phyloP scores from a whole-genome alignment of 2,797 vertebrate species.

The Oreochromis grahami region DNA sequence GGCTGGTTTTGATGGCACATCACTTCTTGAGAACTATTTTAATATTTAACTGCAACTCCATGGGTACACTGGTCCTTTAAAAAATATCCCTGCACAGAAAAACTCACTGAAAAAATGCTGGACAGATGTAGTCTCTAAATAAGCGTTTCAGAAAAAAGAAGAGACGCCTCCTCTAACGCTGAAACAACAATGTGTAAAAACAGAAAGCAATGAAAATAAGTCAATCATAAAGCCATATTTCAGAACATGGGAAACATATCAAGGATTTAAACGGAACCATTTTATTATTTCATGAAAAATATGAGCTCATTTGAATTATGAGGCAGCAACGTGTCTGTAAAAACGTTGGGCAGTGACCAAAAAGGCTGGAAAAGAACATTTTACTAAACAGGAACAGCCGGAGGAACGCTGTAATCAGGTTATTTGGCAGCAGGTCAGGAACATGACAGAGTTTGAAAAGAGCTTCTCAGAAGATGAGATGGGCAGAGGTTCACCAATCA shows the following conservation, averaged over 20 bases:
- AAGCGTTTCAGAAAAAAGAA: not conserved
- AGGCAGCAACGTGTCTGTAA: not conserved
- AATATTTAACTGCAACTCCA: not conserved
- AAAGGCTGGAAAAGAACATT: not conserved
- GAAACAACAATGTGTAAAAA: not conserved
- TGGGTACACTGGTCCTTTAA: not conserved
- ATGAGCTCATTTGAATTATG: not conserved
- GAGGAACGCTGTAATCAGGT: not conserved
- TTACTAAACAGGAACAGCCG: not conserved
- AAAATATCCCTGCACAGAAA: not conserved
- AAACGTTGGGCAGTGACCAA: not conserved
- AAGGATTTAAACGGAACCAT: not conserved
- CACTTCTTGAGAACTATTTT: not conserved
- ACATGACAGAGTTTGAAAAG: not conserved
- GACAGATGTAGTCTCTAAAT: not conserved
- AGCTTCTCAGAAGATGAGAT: not conserved
- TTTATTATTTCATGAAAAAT: not conserved
- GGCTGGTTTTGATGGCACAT: not conserved
- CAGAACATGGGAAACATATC: not conserved
- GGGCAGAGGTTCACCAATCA: not conserved
- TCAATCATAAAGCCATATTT: not conserved
- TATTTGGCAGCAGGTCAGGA: not conserved
- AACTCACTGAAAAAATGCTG: not conserved
- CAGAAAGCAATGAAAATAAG: not conserved
- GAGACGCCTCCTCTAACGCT: not conserved